Evolutionary conservation across 2,888 invertebrate species (phyloP), one percentile per base, ranked within the genome.

Genomic region (Trichogramma evanescens): DNA sequence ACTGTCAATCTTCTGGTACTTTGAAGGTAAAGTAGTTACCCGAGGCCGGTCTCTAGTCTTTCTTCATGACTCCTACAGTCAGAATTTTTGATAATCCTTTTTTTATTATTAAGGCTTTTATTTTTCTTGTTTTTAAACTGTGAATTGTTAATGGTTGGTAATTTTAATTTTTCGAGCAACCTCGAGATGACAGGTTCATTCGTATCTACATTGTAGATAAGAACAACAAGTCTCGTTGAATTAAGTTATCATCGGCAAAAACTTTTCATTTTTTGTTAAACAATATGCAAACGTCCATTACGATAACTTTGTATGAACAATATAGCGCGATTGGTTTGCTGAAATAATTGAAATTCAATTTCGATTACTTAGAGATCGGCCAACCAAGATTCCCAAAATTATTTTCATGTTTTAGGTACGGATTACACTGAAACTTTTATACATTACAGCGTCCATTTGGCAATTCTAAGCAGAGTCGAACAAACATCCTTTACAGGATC

Each of bases 1-100:
- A 73, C 73, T 73, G 71, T 73, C 26, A 26, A 26, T 26, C 26
- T 26, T 26, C 26, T 26, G 76, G 77, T 77, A 73, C 71, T 70
- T 68, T 74, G 74, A 74, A 79, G 80, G 80, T 80, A 80, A 80
- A 74, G 79, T 80, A 79, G 74, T 71, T 74, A 26, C 75, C 75
- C 76, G 72, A 72, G 77, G 76, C 77, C 78, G 78, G 76, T 78
- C 78, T 78, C 78, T 68, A 67, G 67, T 45, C n/a, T 45, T 45
- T 9, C n/a, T 45, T n/a, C 45, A 45, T 45, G 8, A n/a, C 45
- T 9, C n/a, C 45, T 9, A 45, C 45, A 9, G n/a, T 26, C 26
- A 26, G 26, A 26, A 26, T 26, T 26, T 26, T 26, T 26, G 26
- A 26, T 26, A 26, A 26, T 26, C 26, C 26, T 26, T 26, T 26